A percentile compares a stretch with the other conserved stretches of the same genome.
Evolutionary conservation across 2,113 vertebrate genomes (phyloP).

Genomic region (Rhinolophus ferrumequinum): DNA sequence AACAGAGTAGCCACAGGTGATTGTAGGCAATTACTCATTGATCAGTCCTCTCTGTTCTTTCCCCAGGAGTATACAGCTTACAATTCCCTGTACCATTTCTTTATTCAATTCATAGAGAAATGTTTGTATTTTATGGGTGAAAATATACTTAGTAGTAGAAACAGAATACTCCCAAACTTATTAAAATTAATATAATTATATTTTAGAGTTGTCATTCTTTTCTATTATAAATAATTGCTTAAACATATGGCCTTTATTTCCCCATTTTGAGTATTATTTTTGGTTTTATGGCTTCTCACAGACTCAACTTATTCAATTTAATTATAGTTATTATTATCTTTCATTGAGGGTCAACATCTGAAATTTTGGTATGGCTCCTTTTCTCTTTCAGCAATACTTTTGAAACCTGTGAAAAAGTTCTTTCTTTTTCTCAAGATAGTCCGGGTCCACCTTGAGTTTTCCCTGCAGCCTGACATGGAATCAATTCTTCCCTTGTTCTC

Average conservation of each 20-base stretch:
- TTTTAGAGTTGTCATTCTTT: not conserved
- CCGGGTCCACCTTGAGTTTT: not conserved
- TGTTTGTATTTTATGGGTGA: not conserved
- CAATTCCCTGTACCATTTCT: not conserved
- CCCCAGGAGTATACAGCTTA: not conserved
- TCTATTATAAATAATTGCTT: not conserved
- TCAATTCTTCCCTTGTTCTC: not conserved
- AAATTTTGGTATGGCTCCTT: not conserved
- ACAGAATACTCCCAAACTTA: not conserved
- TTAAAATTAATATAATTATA: not conserved
- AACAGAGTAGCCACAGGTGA: not conserved
- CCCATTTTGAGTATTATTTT: not conserved
- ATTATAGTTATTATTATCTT: not conserved
- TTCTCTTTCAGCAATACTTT: not conserved
- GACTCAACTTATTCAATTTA: not conserved
- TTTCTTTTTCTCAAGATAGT: not conserved
- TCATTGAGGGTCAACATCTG: not conserved
- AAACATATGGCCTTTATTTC: not conserved
- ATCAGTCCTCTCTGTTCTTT: not conserved
- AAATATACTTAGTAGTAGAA: not conserved
- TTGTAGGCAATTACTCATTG: not conserved
- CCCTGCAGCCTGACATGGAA: not conserved
- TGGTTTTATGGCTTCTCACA: not conserved
- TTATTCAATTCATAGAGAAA: not conserved
- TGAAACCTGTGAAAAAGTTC: not conserved